phyloP scores from a whole-genome alignment of 2,797 vertebrate species.

The Amblyopsis hoosieri region DNA sequence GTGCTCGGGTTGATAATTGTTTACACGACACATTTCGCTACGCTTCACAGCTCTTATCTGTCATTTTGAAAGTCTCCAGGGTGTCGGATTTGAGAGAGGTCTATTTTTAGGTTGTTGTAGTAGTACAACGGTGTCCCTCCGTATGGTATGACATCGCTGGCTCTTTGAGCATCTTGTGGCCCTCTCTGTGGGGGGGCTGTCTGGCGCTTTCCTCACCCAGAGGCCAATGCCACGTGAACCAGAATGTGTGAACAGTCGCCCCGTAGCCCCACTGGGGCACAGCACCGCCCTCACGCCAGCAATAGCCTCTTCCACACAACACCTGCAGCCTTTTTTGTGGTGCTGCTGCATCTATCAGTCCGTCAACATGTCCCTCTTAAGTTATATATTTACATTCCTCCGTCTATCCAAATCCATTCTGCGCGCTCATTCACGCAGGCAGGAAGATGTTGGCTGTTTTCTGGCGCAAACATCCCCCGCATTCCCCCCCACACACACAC shows the following conservation, averaged over 20 bases:
- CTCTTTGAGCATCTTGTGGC: conserved; percentile 44
- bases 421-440: conserved; percentile 19
- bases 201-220: conserved; percentile 35
- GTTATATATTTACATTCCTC: conserved; percentile 17
- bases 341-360: neutral
- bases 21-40: conserved; percentile 40
- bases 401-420: conserved; percentile 32
- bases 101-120: neutral
- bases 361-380: neutral
- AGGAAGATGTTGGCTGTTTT: too few relatives aligned
- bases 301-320: conserved; percentile 12
- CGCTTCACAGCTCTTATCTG: conserved; percentile 11
- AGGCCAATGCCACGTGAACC: conserved; percentile 58
- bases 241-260: conserved; percentile 65
- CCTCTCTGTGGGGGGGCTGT: conserved; percentile 30
- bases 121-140: conserved; percentile 20
- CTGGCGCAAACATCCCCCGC: conserved; percentile 14
- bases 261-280: conserved; percentile 38
- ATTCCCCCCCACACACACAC: too few relatives aligned
- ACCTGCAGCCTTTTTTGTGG: conserved; percentile 5
- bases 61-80: conserved; percentile 5
- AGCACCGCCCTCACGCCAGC: conserved; percentile 16
- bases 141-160: conserved; percentile 23
- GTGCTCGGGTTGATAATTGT: conserved; percentile 35
- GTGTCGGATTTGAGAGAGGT: conserved; percentile 32